phyloP scores from a whole-genome alignment of 2,888 invertebrate genomes.

The Pammene fasciana region DNA sequence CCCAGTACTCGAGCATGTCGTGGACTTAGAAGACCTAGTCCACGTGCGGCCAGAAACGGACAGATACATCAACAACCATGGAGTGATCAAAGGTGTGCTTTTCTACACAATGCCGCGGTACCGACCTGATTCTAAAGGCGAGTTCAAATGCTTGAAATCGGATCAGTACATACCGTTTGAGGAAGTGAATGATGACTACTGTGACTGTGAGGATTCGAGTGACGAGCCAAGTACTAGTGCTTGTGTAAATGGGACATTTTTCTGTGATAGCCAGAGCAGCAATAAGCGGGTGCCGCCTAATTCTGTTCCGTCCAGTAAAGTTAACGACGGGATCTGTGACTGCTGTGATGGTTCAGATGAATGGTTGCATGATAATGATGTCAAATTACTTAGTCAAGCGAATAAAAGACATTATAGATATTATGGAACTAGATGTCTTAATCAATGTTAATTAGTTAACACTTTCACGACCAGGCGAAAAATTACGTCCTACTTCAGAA shows the following conservation, averaged over 20 bases:
- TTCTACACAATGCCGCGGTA: constrained; percentile 66
- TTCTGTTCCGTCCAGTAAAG: constrained; percentile 87
- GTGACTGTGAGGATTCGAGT: constrained; percentile 91
- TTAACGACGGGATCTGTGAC: constrained; percentile 97
- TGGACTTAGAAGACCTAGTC: constrained; percentile 53
- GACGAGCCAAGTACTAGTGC: constrained; percentile 95
- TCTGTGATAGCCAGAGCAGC: constrained; percentile 86
- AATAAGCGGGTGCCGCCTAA: constrained; percentile 66
- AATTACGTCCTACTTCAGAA: too few relatives aligned
- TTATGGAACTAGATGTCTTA: constrained; percentile 65
- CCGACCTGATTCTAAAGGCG: constrained; percentile 63
- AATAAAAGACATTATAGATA: constrained; percentile 59
- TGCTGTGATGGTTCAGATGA: constrained; percentile 97
- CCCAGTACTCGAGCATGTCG: constrained; percentile 58
- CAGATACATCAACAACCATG: constrained; percentile 69
- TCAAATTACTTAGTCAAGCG: constrained; percentile 65
- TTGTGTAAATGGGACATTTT: constrained; percentile 92
- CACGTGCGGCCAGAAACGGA: constrained; percentile 69
- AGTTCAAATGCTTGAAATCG: constrained; percentile 74
- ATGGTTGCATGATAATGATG: constrained; percentile 72
- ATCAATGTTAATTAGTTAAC: constrained; percentile 53
- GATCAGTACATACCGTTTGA: constrained; percentile 67
- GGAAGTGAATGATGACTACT: constrained; percentile 91
- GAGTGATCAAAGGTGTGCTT: constrained; percentile 71
- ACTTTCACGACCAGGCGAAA: too few relatives aligned